These are phyloP conservation scores for Microtus richardsoni DNA, from an alignment of 2,113 vertebrate genomes.

Conservation along the genomic window DNA sequence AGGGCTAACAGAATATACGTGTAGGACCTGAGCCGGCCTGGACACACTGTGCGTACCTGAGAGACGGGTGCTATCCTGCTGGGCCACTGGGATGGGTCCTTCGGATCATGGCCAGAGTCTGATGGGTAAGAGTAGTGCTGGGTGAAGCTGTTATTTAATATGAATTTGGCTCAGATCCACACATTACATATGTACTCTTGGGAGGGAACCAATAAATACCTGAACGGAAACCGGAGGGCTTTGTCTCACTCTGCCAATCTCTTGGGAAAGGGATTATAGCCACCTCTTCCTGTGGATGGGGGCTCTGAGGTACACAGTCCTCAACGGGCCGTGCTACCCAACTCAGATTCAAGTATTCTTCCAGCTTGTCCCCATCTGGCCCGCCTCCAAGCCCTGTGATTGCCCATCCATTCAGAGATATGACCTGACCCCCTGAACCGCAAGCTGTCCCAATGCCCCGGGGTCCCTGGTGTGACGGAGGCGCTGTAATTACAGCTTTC, in stretches of 20 bases:
- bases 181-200: not conserved
- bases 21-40: not conserved
- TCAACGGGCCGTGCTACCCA: not conserved
- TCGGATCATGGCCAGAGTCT: not conserved
- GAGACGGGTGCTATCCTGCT: not conserved
- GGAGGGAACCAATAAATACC: not conserved
- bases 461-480: not conserved
- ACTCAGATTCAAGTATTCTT: constrained; percentile 1
- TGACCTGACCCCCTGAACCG: constrained; percentile 45
- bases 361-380: not conserved
- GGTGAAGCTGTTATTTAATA: constrained; percentile 2
- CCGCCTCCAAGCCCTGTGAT: not conserved
- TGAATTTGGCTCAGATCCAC: constrained; percentile 22
- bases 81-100: not conserved
- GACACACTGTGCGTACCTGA: not conserved
- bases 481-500: constrained; percentile 65
- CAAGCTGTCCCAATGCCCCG: constrained; percentile 41
- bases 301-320: accelerated
- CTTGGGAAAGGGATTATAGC: not conserved
- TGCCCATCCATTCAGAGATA: not conserved
- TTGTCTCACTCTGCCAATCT: not conserved
- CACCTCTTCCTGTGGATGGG: not conserved
- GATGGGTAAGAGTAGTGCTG: not conserved
- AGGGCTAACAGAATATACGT: not conserved
- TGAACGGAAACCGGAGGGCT: not conserved